These are phyloP conservation scores for Chionoecetes opilio DNA, from an alignment of 1,140 invertebrate species.

Conservation along the genomic window DNA sequence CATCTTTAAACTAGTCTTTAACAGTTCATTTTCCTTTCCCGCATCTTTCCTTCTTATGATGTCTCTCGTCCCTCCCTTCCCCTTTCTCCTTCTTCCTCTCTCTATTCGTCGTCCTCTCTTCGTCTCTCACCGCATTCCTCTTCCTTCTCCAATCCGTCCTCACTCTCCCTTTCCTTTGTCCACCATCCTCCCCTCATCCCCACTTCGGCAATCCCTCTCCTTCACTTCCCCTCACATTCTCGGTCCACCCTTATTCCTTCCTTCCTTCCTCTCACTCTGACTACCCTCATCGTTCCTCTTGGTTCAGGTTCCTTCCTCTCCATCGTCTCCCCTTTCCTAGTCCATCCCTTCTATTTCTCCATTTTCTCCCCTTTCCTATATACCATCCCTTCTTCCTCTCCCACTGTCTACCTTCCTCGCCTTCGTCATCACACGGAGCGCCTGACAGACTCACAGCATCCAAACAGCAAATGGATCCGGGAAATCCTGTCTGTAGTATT, in stretches of 20 bases:
- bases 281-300: no score
- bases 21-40: background rate
- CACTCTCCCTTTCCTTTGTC: background rate
- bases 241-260: background rate
- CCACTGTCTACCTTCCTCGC: background rate
- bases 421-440: background rate
- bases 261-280: background rate
- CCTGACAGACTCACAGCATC: background rate
- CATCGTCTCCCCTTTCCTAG: background rate
- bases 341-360: background rate
- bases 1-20: no score
- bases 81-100: background rate
- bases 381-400: background rate
- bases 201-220: background rate
- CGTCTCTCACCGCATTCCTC: background rate
- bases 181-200: background rate
- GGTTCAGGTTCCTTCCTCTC: no score
- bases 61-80: background rate
- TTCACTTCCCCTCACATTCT: background rate
- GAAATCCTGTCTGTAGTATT: background rate
- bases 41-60: background rate
- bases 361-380: background rate
- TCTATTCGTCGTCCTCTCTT: background rate
- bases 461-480: slow-evolving; percentile 15
- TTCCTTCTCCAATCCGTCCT: background rate